phyloP scores from a whole-genome alignment of 2,797 vertebrate genomes.

The Hyperoplus lanceolatus region DNA sequence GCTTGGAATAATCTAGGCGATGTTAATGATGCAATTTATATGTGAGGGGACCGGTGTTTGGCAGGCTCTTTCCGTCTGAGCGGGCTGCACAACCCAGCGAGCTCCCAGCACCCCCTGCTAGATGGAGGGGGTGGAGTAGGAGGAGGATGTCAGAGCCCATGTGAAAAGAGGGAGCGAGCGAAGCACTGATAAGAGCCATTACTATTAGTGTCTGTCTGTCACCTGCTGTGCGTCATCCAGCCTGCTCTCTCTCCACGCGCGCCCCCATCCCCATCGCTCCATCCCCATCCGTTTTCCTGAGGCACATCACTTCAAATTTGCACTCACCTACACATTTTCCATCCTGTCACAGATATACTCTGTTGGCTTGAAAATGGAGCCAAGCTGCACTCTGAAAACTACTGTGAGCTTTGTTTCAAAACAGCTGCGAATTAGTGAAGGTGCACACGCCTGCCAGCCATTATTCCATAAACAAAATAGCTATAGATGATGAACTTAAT shows the following conservation, averaged over 20 bases:
- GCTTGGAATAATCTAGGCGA: conserved; percentile 85
- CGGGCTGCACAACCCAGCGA: conserved; percentile 79
- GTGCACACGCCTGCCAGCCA: conserved; percentile 73
- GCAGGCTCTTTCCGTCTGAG: conserved; percentile 83
- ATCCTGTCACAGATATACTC: conserved; percentile 79
- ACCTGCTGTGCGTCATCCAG: conserved; percentile 85
- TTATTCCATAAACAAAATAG: conserved; percentile 76
- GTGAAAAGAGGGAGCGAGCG: conserved; percentile 80
- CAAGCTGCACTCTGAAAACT: conserved; percentile 72
- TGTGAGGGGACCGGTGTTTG: conserved; percentile 85
- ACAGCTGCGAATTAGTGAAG: conserved; percentile 79
- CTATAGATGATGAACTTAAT: conserved; percentile 66
- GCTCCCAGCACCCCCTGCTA: conserved; percentile 79
- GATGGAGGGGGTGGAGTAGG: conserved; percentile 85
- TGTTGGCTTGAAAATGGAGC: conserved; percentile 65
- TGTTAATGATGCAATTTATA: conserved; percentile 89
- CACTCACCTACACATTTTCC: conserved; percentile 83
- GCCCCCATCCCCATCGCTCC: conserved; percentile 72
- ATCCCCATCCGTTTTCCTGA: conserved; percentile 79
- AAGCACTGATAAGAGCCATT: conserved; percentile 86
- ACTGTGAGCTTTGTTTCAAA: conserved; percentile 75
- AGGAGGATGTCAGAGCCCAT: conserved; percentile 84
- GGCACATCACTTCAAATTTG: conserved; percentile 83
- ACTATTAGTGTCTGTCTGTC: conserved; percentile 88
- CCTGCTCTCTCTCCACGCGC: conserved; percentile 74